Evolutionary conservation across 1,140 invertebrate species (phyloP).

Genomic region (Aphelenchoides fujianensis): DNA sequence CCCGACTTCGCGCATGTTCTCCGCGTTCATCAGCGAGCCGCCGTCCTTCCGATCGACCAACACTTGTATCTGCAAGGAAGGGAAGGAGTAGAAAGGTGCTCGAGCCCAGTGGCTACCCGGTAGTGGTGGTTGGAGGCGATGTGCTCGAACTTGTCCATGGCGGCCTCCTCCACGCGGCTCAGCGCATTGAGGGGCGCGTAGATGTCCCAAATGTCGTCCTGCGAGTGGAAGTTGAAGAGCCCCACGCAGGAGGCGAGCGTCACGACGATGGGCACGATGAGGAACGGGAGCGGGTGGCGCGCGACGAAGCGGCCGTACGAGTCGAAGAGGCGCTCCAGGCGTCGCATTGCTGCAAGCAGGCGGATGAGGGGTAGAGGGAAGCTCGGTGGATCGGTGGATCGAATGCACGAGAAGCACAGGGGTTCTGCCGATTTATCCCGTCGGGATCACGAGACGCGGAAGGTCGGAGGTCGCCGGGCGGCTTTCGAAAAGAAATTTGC

Average conservation of each 20-base stretch:
- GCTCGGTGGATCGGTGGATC: no score
- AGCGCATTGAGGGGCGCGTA: slow-evolving; percentile 54
- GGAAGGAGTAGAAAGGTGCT: no score
- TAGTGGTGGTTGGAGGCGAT: slow-evolving; percentile 49
- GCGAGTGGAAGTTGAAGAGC: slow-evolving; percentile 27
- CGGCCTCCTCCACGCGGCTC: slow-evolving; percentile 50
- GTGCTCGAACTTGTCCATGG: slow-evolving; percentile 51
- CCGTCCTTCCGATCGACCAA: slow-evolving; percentile 57
- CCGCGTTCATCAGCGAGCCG: slow-evolving; percentile 43
- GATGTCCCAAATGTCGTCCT: slow-evolving; percentile 61
- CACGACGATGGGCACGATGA: slow-evolving; percentile 49
- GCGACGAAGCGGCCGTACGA: slow-evolving; percentile 46
- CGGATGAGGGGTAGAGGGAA: no score
- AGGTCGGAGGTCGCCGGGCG: no score
- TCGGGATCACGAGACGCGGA: no score
- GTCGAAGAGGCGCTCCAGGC: slow-evolving; percentile 29
- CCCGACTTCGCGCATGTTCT: slow-evolving; percentile 40
- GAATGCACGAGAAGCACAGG: no score
- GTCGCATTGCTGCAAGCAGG: no score
- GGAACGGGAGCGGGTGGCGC: slow-evolving; percentile 49
- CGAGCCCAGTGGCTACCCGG: no score
- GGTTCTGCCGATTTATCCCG: no score
- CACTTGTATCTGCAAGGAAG: slow-evolving; percentile 55
- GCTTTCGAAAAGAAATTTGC: no score
- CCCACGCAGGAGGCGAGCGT: slow-evolving; percentile 22